These are phyloP conservation scores for Anolis carolinensis DNA, from an alignment of 2,113 vertebrate genomes.

Conservation along the genomic window DNA sequence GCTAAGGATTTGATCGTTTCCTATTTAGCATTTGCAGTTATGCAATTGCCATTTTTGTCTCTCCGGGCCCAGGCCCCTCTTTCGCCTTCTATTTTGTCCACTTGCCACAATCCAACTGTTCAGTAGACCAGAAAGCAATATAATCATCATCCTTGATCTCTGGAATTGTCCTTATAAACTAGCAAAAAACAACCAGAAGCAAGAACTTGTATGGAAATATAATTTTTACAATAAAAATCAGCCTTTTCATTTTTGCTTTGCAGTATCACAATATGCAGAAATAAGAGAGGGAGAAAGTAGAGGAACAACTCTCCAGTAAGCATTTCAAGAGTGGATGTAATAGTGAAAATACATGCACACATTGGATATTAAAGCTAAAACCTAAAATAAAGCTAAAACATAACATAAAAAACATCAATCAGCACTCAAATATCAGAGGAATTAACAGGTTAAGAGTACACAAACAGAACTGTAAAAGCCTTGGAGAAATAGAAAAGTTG, in stretches of 20 bases:
- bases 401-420: not conserved
- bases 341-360: no score
- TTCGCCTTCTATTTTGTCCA: not conserved
- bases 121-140: not conserved
- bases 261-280: no score
- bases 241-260: not conserved
- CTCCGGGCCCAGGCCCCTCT: not conserved
- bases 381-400: not conserved
- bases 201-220: not conserved
- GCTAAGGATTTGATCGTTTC: accelerated
- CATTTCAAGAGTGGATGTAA: not conserved
- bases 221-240: not conserved
- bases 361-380: not conserved
- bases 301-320: not conserved
- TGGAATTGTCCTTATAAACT: accelerated
- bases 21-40: not conserved
- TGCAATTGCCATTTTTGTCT: not conserved
- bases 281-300: no score
- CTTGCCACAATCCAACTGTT: not conserved
- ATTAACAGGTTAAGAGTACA: not conserved
- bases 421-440: not conserved
- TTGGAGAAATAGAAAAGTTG: not conserved
- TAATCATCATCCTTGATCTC: not conserved
- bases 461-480: not conserved
- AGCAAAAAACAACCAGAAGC: not conserved